These are phyloP conservation scores for Donacobius atricapilla DNA, from an alignment of 2,113 vertebrate genomes.

Conservation along the genomic window DNA sequence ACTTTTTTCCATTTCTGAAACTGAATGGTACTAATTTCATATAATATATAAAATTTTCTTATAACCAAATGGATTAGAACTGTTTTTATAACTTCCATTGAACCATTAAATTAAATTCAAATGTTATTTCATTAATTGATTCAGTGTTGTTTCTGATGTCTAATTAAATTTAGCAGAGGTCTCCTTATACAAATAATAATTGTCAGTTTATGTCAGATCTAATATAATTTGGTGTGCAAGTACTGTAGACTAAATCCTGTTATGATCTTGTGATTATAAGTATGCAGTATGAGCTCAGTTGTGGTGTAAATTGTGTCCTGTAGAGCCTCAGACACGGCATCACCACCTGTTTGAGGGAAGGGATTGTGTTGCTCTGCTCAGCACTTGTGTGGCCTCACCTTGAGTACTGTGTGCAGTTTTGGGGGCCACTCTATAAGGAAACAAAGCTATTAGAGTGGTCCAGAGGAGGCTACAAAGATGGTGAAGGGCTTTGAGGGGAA, in stretches of 20 bases:
- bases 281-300: not conserved
- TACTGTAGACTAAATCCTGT: not conserved
- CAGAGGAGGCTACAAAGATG: not conserved
- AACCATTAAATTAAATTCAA: slow-evolving; percentile 17
- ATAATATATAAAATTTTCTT: not conserved
- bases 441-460: not conserved
- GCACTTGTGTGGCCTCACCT: too few relatives aligned
- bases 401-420: not conserved
- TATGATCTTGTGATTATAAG: not conserved
- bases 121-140: not conserved
- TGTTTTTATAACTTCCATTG: not conserved
- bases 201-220: not conserved
- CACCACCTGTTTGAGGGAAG: too few relatives aligned
- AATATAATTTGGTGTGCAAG: not conserved
- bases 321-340: not conserved
- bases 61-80: not conserved
- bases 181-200: not conserved
- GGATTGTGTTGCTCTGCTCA: not conserved
- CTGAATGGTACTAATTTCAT: not conserved
- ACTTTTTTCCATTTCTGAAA: not conserved
- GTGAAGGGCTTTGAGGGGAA: not conserved
- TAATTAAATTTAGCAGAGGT: not conserved
- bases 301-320: not conserved
- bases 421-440: too few relatives aligned
- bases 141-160: not conserved